Evolutionary conservation across 2,113 vertebrate species (phyloP), one percentile per base, ranked within the genome.

Genomic region (human (Homo sapiens)): DNA sequence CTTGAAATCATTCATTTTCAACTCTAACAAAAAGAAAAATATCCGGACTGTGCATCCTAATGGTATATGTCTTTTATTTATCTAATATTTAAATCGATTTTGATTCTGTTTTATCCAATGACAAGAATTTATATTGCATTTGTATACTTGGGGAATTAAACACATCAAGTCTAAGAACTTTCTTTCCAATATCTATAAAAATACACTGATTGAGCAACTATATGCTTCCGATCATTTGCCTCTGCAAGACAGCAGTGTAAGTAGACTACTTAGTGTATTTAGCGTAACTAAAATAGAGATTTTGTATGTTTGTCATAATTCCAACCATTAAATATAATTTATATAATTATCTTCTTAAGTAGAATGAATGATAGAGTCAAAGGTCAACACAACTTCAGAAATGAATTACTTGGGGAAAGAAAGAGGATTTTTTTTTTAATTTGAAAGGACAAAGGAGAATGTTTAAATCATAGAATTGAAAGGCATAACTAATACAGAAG

Each of bases 1-100:
- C 64, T 73, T 95, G 82, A 96, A 88, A 59, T 88, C 25, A 85
- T 66, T 79, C 8, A 95, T 81, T 86, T 90, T 90, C 23, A 90
- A 64, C 38, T 76, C 93, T 70, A 50, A 72, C 30, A 82, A 95
- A 83, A 83, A 86, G 16, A 87, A 35, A 72, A 18, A 48, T 59
- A 30, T 18, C 72, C 20, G 89, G 25, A 84, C 11, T 88, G 14
- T 30, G 45, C 22, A 73, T 91, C 16, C 38, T 57, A 22, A 50
- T 83, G 1, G 2, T 68, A 50, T 84, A 52, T 68, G 2, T 81
- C 11, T 88, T 76, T 89, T 75, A 61, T 79, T 90, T n/a, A 84
- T 8, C 11, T 87, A 84, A 59, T 75, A 72, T 89, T 85, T 89
- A 91, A 89, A 43, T 80, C 73, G 14, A 4, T 85, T 84, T 93